Conservation (phyloP, 2,888 invertebrate species). For the Epiblema foenella region DNA sequence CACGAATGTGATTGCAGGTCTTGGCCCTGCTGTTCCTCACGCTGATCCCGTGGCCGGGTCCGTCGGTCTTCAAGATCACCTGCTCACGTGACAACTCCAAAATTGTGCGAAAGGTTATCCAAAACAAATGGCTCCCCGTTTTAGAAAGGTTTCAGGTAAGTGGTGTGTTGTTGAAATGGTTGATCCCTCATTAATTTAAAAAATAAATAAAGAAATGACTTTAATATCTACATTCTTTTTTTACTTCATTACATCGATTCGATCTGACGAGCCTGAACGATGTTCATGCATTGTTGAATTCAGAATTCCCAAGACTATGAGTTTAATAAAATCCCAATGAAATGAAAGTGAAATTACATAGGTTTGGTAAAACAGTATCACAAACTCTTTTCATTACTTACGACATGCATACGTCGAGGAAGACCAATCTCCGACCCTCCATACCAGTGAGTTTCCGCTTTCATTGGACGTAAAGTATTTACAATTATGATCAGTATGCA, state of each 20-base stretch:
- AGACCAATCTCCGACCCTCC: too few relatives aligned
- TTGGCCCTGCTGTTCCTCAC: conserved; percentile 92
- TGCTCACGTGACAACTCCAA: conserved; percentile 95
- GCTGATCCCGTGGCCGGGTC: conserved; percentile 95
- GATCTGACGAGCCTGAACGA: background rate
- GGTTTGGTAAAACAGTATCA: too few relatives aligned
- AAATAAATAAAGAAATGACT: background rate
- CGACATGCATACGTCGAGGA: too few relatives aligned
- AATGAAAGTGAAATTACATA: too few relatives aligned
- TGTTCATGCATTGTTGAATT: background rate
- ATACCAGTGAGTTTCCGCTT: too few relatives aligned
- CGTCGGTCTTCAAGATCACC: conserved; percentile 93
- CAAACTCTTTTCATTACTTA: too few relatives aligned
- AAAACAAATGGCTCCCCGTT: conserved; percentile 96
- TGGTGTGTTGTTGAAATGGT: background rate
- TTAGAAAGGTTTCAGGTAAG: conserved; percentile 92
- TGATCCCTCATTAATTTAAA: background rate
- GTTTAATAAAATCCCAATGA: too few relatives aligned
- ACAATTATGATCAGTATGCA: too few relatives aligned
- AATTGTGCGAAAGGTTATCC: conserved; percentile 93
- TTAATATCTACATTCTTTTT: background rate
- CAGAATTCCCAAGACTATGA: too few relatives aligned
- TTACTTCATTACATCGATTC: background rate
- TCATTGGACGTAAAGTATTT: too few relatives aligned
- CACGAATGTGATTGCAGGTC: conserved; percentile 85